Evolutionary conservation across 2,888 invertebrate genomes (phyloP), one percentile per base, ranked within the genome.

Genomic region (Hypomecis atomaria): DNA sequence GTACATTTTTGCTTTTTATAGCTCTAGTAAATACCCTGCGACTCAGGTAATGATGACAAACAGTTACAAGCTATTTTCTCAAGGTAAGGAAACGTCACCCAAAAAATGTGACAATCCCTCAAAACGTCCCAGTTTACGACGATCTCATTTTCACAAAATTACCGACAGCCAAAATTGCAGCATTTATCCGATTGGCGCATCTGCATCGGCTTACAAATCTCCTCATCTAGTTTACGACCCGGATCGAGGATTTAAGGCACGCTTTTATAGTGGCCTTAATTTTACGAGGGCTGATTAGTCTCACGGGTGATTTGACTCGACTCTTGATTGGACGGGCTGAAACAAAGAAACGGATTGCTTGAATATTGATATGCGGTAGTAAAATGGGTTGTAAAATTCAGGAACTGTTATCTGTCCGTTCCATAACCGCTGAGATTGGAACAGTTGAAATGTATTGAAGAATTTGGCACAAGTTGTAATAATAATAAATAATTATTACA

Each of bases 151-250:
- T 72, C 81, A 78, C 82, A 75, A 77, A 81, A 82, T 83, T 74
- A 71, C 77, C 74, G 69, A 73, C 65, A 69, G 74, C 75, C 69
- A 62, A 81, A 80, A 81, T 84, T 78, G 79, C 78, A 70, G 79
- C 82, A 82, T 84, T 82, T 79, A 82, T 82, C 83, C 75, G 66
- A 77, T 76, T 66, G 74, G 73, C 77, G 75, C 80, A 79, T 79
- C 81, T 77, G 74, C 76, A 72, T 72, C 76, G 76, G 86, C 84
- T 79, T 85, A 84, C 84, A 73, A 85, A 85, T 85, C 76, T 66
- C 79, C 81, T 85, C 83, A 85, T 86, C 78, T 70, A 70, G 73
- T 86, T 87, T 86, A 86, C 84, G 86, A 85, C 67, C 71, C 61
- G 66, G 68, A 70, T 74, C 62, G 68, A 61, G 69, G 78, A 77